Evolutionary conservation across 2,113 vertebrate genomes (phyloP).

Genomic region (human (Homo sapiens)): GRCh38 chr5:145158501-145159000

Average conservation of each 20-base stretch:
- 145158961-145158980: conserved; percentile 42
- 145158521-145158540: neutral
- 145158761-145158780: neutral
- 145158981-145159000: conserved; percentile 46
- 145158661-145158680: conserved; percentile 49
- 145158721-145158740: neutral
- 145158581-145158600: neutral
- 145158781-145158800: neutral
- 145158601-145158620: conserved; percentile 69
- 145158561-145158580: conserved; percentile 50
- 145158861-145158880: neutral
- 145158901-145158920: conserved; percentile 24
- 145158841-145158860: neutral
- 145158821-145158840: conserved; percentile 43
- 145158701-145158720: neutral
- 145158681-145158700: neutral
- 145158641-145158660: conserved; percentile 26
- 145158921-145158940: conserved; percentile 1
- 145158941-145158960: conserved; percentile 58
- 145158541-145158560: conserved; percentile 30
- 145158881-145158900: conserved; percentile 47
- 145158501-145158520: conserved; percentile 75
- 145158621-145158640: neutral
- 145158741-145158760: neutral
- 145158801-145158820: neutral